Evolutionary conservation across 2,888 invertebrate genomes (phyloP).

Genomic region (Eristalinus sepulchralis): DNA sequence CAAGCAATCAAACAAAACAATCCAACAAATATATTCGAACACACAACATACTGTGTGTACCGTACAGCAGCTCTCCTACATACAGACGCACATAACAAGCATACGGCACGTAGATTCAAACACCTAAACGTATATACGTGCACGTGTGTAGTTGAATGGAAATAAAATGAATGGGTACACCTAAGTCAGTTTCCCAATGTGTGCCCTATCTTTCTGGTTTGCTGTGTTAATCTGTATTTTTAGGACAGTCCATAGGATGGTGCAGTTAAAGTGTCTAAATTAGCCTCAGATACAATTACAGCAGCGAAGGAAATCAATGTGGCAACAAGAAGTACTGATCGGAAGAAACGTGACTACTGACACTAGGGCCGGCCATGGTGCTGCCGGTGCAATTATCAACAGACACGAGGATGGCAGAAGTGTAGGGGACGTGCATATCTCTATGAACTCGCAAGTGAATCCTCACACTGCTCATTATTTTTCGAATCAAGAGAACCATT

Average conservation of each 20-base stretch:
- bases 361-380: background rate
- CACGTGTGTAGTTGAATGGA: conserved; percentile 24
- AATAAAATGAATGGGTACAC: conserved; percentile 9
- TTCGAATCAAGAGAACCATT: too few species aligned
- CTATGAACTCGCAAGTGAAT: too few species aligned
- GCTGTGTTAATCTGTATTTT: conserved; percentile 9
- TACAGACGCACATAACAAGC: background rate
- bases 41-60: conserved; percentile 50
- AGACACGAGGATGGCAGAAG: background rate
- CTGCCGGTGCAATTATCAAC: background rate
- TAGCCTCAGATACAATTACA: conserved; percentile 1
- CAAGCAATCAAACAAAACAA: conserved; percentile 56
- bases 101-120: background rate
- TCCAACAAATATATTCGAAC: conserved; percentile 63
- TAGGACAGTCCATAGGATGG: background rate
- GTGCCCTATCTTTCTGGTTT: background rate
- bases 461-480: too few species aligned
- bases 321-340: background rate
- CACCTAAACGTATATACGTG: background rate
- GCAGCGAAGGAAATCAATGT: background rate
- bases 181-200: conserved; percentile 20
- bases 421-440: too few species aligned
- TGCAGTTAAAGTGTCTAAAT: conserved; percentile 13
- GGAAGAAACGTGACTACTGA: background rate
- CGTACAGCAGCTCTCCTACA: conserved; percentile 41